phyloP scores from a whole-genome alignment of 2,888 invertebrate species.

The Xanthorhoe designata region DNA sequence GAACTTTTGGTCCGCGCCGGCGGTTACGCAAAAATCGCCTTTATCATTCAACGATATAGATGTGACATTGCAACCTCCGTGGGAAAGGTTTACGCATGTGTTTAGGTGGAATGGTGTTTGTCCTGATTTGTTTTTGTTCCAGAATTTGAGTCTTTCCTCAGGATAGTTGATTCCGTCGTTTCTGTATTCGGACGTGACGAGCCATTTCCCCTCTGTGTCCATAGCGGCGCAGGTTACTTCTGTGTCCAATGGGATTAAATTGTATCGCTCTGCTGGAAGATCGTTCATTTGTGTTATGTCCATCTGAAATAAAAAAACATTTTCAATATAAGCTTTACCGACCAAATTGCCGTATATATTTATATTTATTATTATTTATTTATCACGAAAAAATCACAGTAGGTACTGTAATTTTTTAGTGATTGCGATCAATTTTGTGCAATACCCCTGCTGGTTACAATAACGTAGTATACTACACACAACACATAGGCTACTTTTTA shows the following conservation, averaged over 20 bases:
- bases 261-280: constrained; percentile 71
- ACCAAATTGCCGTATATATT: too few species aligned
- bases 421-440: too few species aligned
- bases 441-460: too few species aligned
- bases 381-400: too few species aligned
- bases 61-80: constrained; percentile 74
- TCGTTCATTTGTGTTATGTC: constrained; percentile 78
- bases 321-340: background rate
- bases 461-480: too few species aligned
- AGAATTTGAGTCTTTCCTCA: constrained; percentile 78
- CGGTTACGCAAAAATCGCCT: constrained; percentile 75
- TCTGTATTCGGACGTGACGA: constrained; percentile 78
- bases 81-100: constrained; percentile 76
- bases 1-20: constrained; percentile 76
- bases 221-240: constrained; percentile 77
- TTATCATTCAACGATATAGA: constrained; percentile 67
- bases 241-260: constrained; percentile 74
- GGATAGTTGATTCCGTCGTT: constrained; percentile 75
- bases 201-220: constrained; percentile 70
- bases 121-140: constrained; percentile 46
- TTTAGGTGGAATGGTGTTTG: constrained; percentile 67
- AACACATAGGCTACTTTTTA: too few species aligned
- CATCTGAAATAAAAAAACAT: constrained; percentile 61
- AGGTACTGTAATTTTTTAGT: too few species aligned
- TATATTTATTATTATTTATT: too few species aligned